Percentiles rank a stretch among this genome's conserved stretches.
phyloP scores from a whole-genome alignment of 2,113 vertebrate genomes.

The Cyphomyrus plagiostoma region DNA sequence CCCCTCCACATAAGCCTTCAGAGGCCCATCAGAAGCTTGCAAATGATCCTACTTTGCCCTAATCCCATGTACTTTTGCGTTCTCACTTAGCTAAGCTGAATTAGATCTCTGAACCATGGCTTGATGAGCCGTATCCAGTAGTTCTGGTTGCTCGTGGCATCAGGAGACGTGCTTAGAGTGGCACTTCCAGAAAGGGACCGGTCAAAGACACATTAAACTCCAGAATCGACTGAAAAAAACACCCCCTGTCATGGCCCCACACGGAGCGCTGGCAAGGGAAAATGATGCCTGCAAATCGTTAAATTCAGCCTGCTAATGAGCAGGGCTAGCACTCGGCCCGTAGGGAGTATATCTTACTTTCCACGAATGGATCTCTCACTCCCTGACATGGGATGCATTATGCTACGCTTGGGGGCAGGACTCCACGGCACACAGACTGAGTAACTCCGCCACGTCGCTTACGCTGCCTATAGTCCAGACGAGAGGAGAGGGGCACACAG shows the following conservation, averaged over 20 bases:
- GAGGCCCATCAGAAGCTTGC: not conserved
- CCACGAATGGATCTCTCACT: slow-evolving; percentile 4
- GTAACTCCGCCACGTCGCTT: slow-evolving; percentile 8
- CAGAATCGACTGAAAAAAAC: not conserved
- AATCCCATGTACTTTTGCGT: not conserved
- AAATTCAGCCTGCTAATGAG: slow-evolving; percentile 11
- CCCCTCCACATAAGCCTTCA: not conserved
- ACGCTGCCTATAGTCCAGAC: not conserved
- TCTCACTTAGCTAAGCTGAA: slow-evolving; percentile 7
- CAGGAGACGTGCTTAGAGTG: not conserved
- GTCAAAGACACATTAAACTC: not conserved
- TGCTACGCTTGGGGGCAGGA: slow-evolving; percentile 43
- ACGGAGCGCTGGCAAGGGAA: not conserved
- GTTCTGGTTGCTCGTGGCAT: not conserved
- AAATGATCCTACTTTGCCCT: not conserved
- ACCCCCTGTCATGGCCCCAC: not conserved
- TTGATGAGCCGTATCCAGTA: not conserved
- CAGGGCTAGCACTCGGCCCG: not conserved
- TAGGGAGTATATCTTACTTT: slow-evolving; percentile 34
- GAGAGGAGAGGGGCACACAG: not conserved
- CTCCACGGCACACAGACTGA: slow-evolving; percentile 30
- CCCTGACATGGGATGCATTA: slow-evolving; percentile 22
- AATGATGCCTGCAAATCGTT: slow-evolving; percentile 6
- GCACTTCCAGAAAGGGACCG: not conserved
- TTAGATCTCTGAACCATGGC: not conserved